Base-by-base conservation (phyloP, 2,797 vertebrate species). In the Mallotus villosus region DNA sequence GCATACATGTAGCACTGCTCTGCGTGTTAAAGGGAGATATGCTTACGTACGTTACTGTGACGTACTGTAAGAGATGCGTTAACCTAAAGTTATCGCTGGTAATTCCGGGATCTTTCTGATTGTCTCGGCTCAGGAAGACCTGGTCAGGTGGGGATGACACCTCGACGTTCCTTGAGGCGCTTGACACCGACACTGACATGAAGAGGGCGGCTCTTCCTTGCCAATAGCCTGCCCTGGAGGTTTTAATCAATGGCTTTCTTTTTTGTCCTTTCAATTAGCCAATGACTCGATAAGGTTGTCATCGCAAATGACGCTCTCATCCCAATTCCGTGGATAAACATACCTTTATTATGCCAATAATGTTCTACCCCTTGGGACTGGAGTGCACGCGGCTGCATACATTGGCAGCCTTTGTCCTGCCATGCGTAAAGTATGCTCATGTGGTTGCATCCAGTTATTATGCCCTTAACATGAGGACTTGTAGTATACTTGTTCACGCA, bases 311-410 rank as follows among this genome's bases (percentile, higher is more conserved):
- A 90, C 76, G 83, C 80, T 86, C 82, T 89, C 92, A 87, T 80
- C 81, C 77, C 81, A n/a, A n/a, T 79, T 77, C 73, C 83, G 74
- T 81, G 84, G 81, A 87, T 92, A 89, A 93, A 90, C 86, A 87
- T 78, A 84, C 87, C 83, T 88, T 86, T 82, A 80, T 87, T 84
- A 83, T 90, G 91, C 86, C 91, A 88, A 90, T 93, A 92, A 73
- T 71, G 62, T 67, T 72, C 78, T 19, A 34, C 71, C 87, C 86
- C 84, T 16, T 12, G 88, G 89, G 90, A 91, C 70, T 73, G 80
- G 78, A 75, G 80, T 82, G 84, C 84, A 85, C 87, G 79, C 71
- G 69, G 77, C 29, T 74, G 88, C 89, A 91, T 92, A 87, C 83
- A 90, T 90, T 89, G 74, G 85, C 67, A 65, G 77, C 25, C 60